Evolutionary conservation across 2,888 invertebrate species (phyloP).

Genomic region (Tetramorium bicarinatum): DNA sequence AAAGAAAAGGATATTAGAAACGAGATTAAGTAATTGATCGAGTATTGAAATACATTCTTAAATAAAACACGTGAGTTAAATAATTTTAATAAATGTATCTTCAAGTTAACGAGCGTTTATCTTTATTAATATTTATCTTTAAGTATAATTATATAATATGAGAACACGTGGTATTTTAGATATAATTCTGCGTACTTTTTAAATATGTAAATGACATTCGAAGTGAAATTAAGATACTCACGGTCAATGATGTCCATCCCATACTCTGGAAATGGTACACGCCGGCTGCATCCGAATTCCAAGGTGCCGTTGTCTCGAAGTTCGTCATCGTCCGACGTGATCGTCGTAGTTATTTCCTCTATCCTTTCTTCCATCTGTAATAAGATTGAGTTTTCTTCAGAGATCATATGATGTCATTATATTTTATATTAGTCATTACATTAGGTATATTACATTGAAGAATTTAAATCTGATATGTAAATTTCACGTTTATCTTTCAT

Average conservation of each 20-base stretch:
- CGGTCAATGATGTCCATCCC: conserved; percentile 90
- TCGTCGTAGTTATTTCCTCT: conserved; percentile 86
- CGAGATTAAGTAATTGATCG: not conserved
- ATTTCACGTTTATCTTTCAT: conserved; percentile 7
- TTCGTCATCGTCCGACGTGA: conserved; percentile 83
- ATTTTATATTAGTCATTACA: conserved; percentile 14
- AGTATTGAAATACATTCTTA: not conserved
- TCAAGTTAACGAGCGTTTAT: not conserved
- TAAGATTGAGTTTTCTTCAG: not conserved
- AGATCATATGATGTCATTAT: not conserved
- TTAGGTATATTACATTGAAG: not conserved
- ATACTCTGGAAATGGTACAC: conserved; percentile 91
- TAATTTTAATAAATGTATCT: not conserved
- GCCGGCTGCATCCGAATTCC: conserved; percentile 81
- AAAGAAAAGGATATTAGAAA: not conserved
- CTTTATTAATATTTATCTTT: not conserved
- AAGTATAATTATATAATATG: not conserved
- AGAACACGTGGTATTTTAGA: not conserved
- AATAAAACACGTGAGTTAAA: not conserved
- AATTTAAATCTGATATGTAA: conserved; percentile 15
- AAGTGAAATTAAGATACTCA: conserved; percentile 67
- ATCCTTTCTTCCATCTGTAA: conserved; percentile 86
- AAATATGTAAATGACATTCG: not conserved
- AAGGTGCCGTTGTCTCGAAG: conserved; percentile 77
- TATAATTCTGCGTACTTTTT: not conserved